Percentiles rank a stretch among this genome's conserved stretches.
phyloP scores from a whole-genome alignment of 2,888 invertebrate species.

The Heteromyza rotundicornis region DNA sequence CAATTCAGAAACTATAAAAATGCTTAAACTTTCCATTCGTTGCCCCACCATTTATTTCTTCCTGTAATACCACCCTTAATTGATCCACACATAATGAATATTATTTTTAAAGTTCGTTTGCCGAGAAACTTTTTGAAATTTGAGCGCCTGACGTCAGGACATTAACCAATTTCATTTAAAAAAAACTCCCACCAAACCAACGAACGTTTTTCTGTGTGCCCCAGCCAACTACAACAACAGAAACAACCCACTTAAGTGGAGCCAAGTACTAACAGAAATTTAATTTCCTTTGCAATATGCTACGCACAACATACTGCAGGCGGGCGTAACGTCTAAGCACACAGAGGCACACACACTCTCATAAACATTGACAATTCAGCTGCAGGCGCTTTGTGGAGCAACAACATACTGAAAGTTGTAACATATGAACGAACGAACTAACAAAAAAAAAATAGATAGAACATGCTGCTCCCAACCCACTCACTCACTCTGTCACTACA shows the following conservation, averaged over 20 bases:
- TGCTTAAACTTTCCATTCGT: no score
- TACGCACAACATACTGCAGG: conserved; percentile 12
- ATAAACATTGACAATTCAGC: conserved; percentile 19
- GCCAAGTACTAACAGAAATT: conserved; percentile 29
- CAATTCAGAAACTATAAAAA: no score
- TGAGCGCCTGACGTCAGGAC: no score
- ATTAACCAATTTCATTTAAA: no score
- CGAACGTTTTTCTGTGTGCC: background rate
- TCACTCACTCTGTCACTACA: no score
- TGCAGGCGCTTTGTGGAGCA: background rate
- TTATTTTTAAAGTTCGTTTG: no score
- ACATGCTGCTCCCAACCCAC: no score
- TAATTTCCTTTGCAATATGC: conserved; percentile 33
- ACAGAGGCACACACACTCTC: background rate
- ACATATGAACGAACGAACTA: background rate
- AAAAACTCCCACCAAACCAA: no score
- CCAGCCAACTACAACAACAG: background rate
- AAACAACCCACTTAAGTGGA: conserved; percentile 24
- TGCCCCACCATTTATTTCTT: no score
- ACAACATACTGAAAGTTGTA: background rate
- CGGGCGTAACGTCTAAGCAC: conserved; percentile 20
- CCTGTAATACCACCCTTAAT: no score
- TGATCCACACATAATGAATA: no score
- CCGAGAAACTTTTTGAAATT: no score
- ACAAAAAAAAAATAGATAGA: background rate